phyloP scores from a whole-genome alignment of 2,113 vertebrate species.

The Nestor notabilis region DNA sequence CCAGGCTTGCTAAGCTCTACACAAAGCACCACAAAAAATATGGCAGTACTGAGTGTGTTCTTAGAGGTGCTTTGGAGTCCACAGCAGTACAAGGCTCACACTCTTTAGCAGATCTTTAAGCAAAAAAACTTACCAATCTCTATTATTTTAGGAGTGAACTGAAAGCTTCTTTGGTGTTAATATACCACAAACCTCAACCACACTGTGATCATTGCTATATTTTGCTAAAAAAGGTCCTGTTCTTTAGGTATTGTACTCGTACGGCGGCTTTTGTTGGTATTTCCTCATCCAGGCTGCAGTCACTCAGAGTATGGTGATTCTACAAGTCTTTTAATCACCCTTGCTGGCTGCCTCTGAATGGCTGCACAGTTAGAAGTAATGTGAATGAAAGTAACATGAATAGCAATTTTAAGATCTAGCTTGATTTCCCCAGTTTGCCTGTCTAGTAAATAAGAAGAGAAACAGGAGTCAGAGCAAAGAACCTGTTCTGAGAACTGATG shows the following conservation, averaged over 20 bases:
- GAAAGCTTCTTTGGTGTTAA: not conserved
- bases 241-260: not conserved
- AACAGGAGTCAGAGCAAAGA: not conserved
- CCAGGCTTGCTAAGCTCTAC: not conserved
- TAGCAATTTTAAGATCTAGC: not conserved
- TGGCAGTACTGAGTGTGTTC: not conserved
- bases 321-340: not conserved
- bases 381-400: not conserved
- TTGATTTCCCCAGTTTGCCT: not conserved
- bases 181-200: not conserved
- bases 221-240: not conserved
- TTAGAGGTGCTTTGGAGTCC: not conserved
- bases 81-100: not conserved
- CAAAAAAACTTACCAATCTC: not conserved
- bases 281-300: not conserved
- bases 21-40: not conserved
- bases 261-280: not conserved
- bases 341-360: not conserved
- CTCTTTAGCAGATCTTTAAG: not conserved
- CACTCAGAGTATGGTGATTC: not conserved
- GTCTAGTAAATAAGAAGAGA: not conserved
- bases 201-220: not conserved
- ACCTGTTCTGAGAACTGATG: not conserved
- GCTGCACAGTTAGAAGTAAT: not conserved
- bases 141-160: not conserved